Evolutionary conservation across 30 jellyfish, hydroid and myxozoan genomes (phyloP).

Genomic region (Nemopilema nomurai): DNA sequence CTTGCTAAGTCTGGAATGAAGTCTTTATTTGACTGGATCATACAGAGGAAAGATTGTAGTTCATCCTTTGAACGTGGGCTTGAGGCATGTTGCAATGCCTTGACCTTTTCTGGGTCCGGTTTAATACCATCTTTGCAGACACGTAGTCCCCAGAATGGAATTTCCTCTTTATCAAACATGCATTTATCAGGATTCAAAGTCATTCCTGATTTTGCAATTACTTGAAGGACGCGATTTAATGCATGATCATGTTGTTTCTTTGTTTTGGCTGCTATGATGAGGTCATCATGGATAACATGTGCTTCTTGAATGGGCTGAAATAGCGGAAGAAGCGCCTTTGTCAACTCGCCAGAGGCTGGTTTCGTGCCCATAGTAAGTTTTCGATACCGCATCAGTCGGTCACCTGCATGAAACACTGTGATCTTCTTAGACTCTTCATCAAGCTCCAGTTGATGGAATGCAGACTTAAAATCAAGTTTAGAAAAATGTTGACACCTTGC

Average conservation of each 20-base stretch:
- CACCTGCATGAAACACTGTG: constrained; percentile 75
- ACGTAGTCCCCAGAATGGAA: constrained; percentile 67
- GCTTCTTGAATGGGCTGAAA: background rate
- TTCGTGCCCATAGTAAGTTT: constrained; percentile 63
- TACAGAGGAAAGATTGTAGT: constrained; percentile 43
- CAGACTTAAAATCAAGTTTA: constrained; percentile 71
- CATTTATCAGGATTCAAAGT: constrained; percentile 64
- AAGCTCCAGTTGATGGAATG: constrained; percentile 58
- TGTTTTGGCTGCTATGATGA: constrained; percentile 52
- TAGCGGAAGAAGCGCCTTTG: constrained; percentile 10
- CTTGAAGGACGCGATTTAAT: constrained; percentile 20
- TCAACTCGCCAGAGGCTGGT: constrained; percentile 64
- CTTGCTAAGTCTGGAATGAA: constrained; percentile 53
- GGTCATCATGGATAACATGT: constrained; percentile 17
- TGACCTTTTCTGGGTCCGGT: constrained; percentile 61
- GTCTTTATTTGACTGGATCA: constrained; percentile 61
- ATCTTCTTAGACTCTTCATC: constrained; percentile 47
- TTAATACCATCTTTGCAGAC: constrained; percentile 41
- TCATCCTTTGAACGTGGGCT: constrained; percentile 44
- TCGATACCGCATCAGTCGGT: constrained; percentile 53
- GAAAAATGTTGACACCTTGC: constrained; percentile 52
- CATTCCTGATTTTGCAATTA: constrained; percentile 37
- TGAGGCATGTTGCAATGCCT: constrained; percentile 31
- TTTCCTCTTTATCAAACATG: constrained; percentile 45
- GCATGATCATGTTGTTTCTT: constrained; percentile 25